These are phyloP conservation scores for Thymelicus sylvestris DNA, from an alignment of 2,888 invertebrate species.

Conservation along the genomic window DNA sequence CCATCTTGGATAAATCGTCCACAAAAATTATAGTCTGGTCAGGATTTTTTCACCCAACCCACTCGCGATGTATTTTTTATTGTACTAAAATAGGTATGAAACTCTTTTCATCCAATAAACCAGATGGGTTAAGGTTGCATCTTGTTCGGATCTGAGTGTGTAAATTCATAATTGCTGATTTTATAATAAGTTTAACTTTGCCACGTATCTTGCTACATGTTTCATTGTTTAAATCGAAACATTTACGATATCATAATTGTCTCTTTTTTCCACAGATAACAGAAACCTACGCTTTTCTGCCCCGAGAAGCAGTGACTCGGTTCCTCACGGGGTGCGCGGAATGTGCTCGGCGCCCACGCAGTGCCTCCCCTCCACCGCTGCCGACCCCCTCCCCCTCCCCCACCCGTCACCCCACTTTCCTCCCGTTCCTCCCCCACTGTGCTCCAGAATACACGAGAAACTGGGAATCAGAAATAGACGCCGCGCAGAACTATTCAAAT, in stretches of 20 bases:
- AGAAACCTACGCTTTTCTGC: constrained; percentile 97
- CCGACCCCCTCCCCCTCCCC: constrained; percentile 80
- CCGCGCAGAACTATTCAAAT: constrained; percentile 72
- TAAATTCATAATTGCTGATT: too few species aligned
- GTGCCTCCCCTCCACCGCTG: constrained; percentile 84
- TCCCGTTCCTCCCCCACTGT: constrained; percentile 75
- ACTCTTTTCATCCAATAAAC: too few species aligned
- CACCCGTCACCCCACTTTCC: constrained; percentile 73
- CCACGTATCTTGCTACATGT: too few species aligned
- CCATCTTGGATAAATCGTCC: too few species aligned
- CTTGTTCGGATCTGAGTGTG: too few species aligned
- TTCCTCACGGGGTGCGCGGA: constrained; percentile 97
- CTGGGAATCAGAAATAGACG: constrained; percentile 83
- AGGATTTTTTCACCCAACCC: too few species aligned
- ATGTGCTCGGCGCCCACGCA: constrained; percentile 92
- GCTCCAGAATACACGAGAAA: constrained; percentile 77
- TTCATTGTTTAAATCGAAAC: too few species aligned
- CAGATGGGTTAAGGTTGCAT: too few species aligned
- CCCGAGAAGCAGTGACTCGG: constrained; percentile 97
- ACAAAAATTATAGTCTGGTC: too few species aligned
- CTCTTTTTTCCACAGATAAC: constrained; percentile 91
- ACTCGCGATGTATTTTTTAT: too few species aligned
- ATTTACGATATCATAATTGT: background rate
- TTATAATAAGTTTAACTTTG: too few species aligned
- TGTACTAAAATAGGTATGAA: too few species aligned